These are phyloP conservation scores for Neosalanx taihuensis DNA, from an alignment of 2,797 vertebrate genomes.

Conservation along the genomic window DNA sequence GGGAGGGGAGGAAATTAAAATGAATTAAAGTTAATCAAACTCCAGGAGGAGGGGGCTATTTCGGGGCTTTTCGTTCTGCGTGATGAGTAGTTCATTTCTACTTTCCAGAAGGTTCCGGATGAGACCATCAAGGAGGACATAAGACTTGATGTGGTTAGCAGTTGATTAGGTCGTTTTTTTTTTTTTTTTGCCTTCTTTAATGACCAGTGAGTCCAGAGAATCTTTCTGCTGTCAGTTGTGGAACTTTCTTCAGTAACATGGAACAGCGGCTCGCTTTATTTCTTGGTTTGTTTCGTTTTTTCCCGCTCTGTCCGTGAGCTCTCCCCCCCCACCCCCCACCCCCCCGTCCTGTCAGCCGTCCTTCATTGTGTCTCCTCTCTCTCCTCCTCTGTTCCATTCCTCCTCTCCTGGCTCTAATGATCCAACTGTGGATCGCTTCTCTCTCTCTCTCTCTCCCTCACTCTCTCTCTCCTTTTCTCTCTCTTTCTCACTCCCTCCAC, in stretches of 20 bases:
- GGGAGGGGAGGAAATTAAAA: conserved; percentile 69
- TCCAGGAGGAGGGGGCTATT: not conserved
- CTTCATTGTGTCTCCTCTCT: conserved; percentile 21
- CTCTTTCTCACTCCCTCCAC: too few species aligned
- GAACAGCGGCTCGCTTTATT: not conserved
- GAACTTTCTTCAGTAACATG: not conserved
- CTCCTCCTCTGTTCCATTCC: conserved; percentile 1
- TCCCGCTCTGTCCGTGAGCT: conserved; percentile 13
- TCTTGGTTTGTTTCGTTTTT: too few species aligned
- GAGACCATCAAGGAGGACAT: not conserved
- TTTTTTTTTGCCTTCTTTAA: too few species aligned
- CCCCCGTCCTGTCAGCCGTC: not conserved
- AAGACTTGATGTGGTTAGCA: not conserved
- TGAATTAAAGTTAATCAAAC: conserved; percentile 38
- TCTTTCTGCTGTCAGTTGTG: not conserved
- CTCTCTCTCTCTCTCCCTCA: too few species aligned
- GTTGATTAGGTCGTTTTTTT: not conserved
- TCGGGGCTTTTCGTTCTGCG: not conserved
- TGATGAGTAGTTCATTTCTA: not conserved
- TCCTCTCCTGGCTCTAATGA: too few species aligned
- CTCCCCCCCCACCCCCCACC: conserved; percentile 1
- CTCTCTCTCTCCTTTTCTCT: too few species aligned
- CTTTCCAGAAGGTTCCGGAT: not conserved
- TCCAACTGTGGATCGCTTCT: too few species aligned
- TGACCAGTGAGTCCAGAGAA: not conserved